A percentile compares a stretch with the other conserved stretches of the same genome.
phyloP scores from a whole-genome alignment of 2,888 invertebrate species.

The Automeris io region DNA sequence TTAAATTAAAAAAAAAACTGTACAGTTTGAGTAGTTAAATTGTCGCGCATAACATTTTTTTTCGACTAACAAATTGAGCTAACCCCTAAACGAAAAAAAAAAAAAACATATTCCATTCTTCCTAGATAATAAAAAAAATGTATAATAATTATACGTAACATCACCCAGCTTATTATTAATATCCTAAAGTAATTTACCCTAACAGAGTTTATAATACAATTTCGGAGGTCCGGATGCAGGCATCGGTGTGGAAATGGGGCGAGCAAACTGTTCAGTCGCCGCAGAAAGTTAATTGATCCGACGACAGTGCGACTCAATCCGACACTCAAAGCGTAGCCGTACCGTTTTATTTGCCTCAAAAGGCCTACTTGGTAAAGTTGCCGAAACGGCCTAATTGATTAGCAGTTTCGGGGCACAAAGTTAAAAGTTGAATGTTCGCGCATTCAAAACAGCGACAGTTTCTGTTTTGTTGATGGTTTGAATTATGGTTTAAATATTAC shows the following conservation, averaged over 20 bases:
- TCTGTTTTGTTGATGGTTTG: slow-evolving; percentile 9
- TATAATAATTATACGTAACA: too few relatives aligned
- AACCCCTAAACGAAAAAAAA: too few relatives aligned
- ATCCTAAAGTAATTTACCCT: slow-evolving; percentile 3
- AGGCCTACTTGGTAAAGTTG: slow-evolving; percentile 29
- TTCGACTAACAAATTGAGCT: too few relatives aligned
- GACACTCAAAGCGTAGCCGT: slow-evolving; percentile 29
- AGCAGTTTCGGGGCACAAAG: slow-evolving; percentile 32
- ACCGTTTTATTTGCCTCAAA: slow-evolving; percentile 39
- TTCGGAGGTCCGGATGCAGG: slow-evolving; percentile 8
- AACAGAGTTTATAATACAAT: slow-evolving; percentile 10
- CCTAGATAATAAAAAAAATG: too few relatives aligned
- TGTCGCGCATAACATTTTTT: too few relatives aligned
- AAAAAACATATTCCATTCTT: too few relatives aligned
- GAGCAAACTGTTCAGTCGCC: slow-evolving; percentile 32
- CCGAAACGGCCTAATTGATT: slow-evolving; percentile 39
- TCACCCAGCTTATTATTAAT: background rate
- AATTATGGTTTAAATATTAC: too few relatives aligned
- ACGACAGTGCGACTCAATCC: slow-evolving; percentile 27
- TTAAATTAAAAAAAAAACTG: too few relatives aligned
- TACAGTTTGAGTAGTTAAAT: too few relatives aligned
- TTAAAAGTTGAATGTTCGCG: slow-evolving; percentile 30
- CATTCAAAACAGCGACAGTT: slow-evolving; percentile 23
- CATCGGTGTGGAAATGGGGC: slow-evolving; percentile 28
- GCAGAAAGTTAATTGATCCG: slow-evolving; percentile 41